Conservation (phyloP, 2,797 vertebrate species). For the Spea hammondii region DNA sequence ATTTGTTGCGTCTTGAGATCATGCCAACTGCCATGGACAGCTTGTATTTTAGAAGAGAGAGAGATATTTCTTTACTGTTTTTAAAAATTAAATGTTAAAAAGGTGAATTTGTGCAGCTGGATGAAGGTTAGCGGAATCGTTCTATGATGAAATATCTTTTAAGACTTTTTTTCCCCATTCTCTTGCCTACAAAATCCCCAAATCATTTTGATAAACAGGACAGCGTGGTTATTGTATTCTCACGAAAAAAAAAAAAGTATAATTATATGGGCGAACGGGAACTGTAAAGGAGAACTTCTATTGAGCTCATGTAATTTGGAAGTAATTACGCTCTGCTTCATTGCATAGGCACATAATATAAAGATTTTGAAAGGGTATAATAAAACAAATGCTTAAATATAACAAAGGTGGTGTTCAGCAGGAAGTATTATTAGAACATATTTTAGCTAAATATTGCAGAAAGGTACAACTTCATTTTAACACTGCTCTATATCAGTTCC, state of each 20-base stretch:
- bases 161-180: slow-evolving; percentile 23
- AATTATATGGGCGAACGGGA: slow-evolving; percentile 23
- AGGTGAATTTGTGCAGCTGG: slow-evolving; percentile 15
- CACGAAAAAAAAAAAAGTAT: slow-evolving; percentile 2
- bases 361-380: slow-evolving; percentile 13
- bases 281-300: neutral
- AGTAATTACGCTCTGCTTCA: slow-evolving; percentile 17
- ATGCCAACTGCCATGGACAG: neutral
- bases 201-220: slow-evolving; percentile 46
- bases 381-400: slow-evolving; percentile 26
- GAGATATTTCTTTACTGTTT: slow-evolving; percentile 1
- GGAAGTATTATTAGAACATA: neutral
- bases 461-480: too few relatives aligned
- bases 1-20: too few relatives aligned
- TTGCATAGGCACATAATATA: slow-evolving; percentile 12
- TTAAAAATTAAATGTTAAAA: slow-evolving; percentile 27
- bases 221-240: slow-evolving; percentile 16
- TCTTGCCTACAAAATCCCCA: slow-evolving; percentile 31
- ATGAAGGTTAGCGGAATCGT: slow-evolving; percentile 19
- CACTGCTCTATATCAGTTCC: too few relatives aligned
- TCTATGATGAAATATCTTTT: slow-evolving; percentile 22
- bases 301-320: neutral
- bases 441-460: neutral
- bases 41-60: neutral
- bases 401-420: slow-evolving; percentile 3